Conservation (phyloP, 2,113 vertebrate genomes). For the Ophiodon elongatus region DNA sequence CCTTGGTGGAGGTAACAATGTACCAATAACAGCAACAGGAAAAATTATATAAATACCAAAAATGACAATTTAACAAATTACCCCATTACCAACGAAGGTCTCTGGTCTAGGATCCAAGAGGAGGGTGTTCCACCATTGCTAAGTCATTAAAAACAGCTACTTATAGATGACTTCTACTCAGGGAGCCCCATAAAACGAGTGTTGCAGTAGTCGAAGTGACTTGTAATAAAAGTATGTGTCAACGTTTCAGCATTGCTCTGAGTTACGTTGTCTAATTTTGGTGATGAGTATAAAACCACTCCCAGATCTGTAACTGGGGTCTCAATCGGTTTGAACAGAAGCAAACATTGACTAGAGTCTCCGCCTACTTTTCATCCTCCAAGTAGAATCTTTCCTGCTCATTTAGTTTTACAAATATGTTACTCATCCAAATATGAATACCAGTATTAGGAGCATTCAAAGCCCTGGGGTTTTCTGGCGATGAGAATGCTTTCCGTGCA, state of each 20-base stretch:
- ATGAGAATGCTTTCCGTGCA: constrained; percentile 13
- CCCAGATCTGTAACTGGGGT: not conserved
- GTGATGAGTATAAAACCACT: not conserved
- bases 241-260: not conserved
- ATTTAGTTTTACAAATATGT: not conserved
- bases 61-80: not conserved
- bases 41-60: not conserved
- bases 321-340: not conserved
- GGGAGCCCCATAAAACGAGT: not conserved
- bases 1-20: too few species aligned
- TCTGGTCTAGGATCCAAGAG: not conserved
- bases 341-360: not conserved
- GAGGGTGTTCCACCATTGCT: not conserved
- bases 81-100: not conserved
- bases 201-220: not conserved
- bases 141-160: not conserved
- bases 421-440: not conserved
- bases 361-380: not conserved
- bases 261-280: not conserved
- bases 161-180: not conserved
- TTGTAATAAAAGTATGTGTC: not conserved
- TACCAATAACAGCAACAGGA: too few species aligned
- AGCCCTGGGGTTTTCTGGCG: not conserved
- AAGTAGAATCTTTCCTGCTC: not conserved
- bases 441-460: not conserved